Base-by-base conservation (phyloP, 2,888 invertebrate species). In the Ganaspis brasiliensis region DNA sequence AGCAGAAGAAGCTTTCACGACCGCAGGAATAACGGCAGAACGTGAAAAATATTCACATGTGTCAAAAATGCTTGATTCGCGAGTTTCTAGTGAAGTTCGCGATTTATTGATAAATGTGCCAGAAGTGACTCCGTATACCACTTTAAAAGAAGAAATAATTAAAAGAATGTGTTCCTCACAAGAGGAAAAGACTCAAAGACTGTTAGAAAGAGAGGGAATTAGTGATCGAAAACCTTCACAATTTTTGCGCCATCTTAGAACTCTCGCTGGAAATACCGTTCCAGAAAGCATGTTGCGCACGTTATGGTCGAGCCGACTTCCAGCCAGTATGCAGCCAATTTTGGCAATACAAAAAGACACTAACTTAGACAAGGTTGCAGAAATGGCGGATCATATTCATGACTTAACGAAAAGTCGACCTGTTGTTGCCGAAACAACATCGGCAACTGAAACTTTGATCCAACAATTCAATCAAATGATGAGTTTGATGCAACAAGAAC, bases 341-440 rank as follows among this genome's bases (percentile, higher is more conserved):
- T 9, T 61, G 0, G 59, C 59, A n/a, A 16, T 16, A 9, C 35
- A 61, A 2, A 31, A 35, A 6, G 35, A 59, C 9, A 9, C 19
- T 1, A 1, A 19, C 0, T 19, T 52, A 6, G 16, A 16, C 16
- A 52, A 52, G 9, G 19, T 52, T 4, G 52, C 52, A 52, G 52
- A 52, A 52, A 52, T 52, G 16, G 49, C 49, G 6, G n/a, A 49
- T 49, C 49, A 49, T 16, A 6, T 49, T 5, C 6, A 49, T 6
- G 49, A 49, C 16, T n/a, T 31, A 6, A 31, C 31, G 31, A 31
- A 6, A 6, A 31, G 6, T 49, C 0, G 89, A 87, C 73, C 61
- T 87, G 40, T 56, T 0, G 9, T 21, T 1, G 55, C 55, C 2
- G 55, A 24, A 9, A 10, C 55, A 1, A 8, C 24, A 1, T 24